phyloP scores from a whole-genome alignment of 2,888 invertebrate genomes.

The Agonopterix alstromeriana region DNA sequence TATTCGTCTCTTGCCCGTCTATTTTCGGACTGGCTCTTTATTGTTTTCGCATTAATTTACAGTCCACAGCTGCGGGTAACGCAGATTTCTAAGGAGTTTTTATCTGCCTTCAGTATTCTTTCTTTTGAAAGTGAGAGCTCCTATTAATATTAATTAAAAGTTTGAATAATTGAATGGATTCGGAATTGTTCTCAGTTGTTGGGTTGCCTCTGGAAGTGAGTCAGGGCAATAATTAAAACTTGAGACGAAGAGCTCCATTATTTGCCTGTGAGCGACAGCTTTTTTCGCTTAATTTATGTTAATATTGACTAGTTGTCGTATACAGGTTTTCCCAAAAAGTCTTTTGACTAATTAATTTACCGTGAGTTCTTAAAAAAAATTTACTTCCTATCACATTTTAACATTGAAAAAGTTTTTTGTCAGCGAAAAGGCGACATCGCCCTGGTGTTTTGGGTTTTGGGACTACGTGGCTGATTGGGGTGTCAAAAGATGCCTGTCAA shows the following conservation, averaged over 20 bases:
- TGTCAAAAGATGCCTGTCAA: too few relatives aligned
- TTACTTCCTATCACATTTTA: too few relatives aligned
- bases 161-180: constrained; percentile 74
- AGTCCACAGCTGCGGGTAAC: constrained; percentile 70
- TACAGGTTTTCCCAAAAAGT: too few relatives aligned
- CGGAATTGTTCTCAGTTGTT: constrained; percentile 66
- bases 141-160: constrained; percentile 77
- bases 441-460: too few relatives aligned
- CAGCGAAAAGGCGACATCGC: too few relatives aligned
- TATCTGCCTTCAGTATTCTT: constrained; percentile 67
- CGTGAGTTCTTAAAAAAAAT: too few relatives aligned
- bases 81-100: constrained; percentile 72
- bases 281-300: constrained; percentile 14
- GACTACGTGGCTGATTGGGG: too few relatives aligned
- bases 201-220: constrained; percentile 54
- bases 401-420: too few relatives aligned
- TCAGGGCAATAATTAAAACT: constrained; percentile 68
- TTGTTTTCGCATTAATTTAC: constrained; percentile 75
- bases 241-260: constrained; percentile 46
- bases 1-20: constrained; percentile 51
- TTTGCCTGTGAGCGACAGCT: constrained; percentile 55
- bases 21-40: constrained; percentile 62
- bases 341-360: too few relatives aligned
- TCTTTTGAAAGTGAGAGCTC: constrained; percentile 69
- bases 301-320: too few relatives aligned